A percentile compares a stretch with the other conserved stretches of the same genome.
These are phyloP conservation scores for Meandrusa payeni DNA, from an alignment of 2,888 invertebrate genomes.

Conservation along the genomic window DNA sequence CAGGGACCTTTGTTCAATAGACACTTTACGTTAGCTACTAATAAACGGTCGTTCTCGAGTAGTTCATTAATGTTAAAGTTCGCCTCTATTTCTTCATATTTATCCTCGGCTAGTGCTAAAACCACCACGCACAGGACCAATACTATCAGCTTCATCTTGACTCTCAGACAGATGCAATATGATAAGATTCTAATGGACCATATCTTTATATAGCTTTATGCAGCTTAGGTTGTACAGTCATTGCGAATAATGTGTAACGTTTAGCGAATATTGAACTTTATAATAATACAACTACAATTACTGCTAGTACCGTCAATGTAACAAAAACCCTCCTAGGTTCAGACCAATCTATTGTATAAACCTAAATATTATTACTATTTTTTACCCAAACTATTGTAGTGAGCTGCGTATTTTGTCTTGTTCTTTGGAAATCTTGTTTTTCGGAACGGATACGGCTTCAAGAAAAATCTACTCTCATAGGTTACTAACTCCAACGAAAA, in stretches of 20 bases:
- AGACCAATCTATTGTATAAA: too few species aligned
- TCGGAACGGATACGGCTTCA: too few species aligned
- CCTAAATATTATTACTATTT: too few species aligned
- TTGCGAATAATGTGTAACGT: background rate
- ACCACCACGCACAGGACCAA: slow-evolving; percentile 43
- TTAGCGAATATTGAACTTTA: too few species aligned
- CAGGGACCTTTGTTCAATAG: slow-evolving; percentile 84
- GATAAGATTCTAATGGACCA: slow-evolving; percentile 26
- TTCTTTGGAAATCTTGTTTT: too few species aligned
- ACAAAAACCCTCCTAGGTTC: too few species aligned
- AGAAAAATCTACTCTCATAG: too few species aligned
- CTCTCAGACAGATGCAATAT: slow-evolving; percentile 22
- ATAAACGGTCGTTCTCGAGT: slow-evolving; percentile 83
- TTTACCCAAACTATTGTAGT: too few species aligned
- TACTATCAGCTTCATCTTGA: slow-evolving; percentile 48
- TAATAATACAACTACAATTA: too few species aligned
- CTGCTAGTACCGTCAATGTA: too few species aligned
- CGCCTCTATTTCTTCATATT: slow-evolving; percentile 83
- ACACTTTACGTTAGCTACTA: slow-evolving; percentile 85
- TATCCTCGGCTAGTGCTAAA: slow-evolving; percentile 50
- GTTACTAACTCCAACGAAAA: too few species aligned
- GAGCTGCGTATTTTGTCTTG: too few species aligned
- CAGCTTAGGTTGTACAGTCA: slow-evolving; percentile 10
- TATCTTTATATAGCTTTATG: slow-evolving; percentile 27
- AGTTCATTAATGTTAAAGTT: slow-evolving; percentile 85